These are phyloP conservation scores for Platycheirus rosarum DNA, from an alignment of 2,888 invertebrate species.

Conservation along the genomic window DNA sequence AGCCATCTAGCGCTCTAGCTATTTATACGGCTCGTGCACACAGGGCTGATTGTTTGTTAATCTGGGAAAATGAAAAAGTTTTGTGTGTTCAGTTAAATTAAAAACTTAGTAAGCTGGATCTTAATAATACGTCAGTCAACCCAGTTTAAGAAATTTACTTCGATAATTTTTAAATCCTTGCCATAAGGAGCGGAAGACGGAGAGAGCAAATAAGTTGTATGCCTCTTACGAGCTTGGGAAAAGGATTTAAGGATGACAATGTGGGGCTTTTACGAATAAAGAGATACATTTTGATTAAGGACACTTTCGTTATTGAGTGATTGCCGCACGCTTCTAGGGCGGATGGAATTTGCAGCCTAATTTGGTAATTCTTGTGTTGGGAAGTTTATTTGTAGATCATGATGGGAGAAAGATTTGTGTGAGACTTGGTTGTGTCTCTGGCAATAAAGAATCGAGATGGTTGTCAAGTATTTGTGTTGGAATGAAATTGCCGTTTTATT, in stretches of 20 bases:
- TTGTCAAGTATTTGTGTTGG: not conserved
- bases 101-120: conserved; percentile 68
- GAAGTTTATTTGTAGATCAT: not conserved
- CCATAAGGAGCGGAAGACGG: conserved; percentile 26
- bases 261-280: conserved; percentile 1
- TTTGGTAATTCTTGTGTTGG: conserved; percentile 24
- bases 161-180: conserved; percentile 69
- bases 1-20: not conserved
- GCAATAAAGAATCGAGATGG: not conserved
- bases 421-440: conserved; percentile 6
- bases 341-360: conserved; percentile 15
- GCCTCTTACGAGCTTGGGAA: too few species aligned
- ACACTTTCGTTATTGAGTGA: conserved; percentile 25
- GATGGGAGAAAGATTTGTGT: conserved; percentile 19
- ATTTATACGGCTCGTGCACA: too few species aligned
- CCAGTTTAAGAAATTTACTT: conserved; percentile 57
- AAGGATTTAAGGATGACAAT: conserved; percentile 50
- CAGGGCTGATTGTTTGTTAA: conserved; percentile 46
- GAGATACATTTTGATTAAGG: conserved; percentile 20
- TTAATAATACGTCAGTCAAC: conserved; percentile 56
- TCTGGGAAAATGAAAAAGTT: conserved; percentile 66
- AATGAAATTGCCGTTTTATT: not conserved
- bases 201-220: too few species aligned
- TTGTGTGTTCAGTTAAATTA: conserved; percentile 71
- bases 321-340: conserved; percentile 10